Percentiles rank a stretch among this genome's conserved stretches.
Evolutionary conservation across 2,888 invertebrate genomes (phyloP).

Genomic region (Pterostichus niger): DNA sequence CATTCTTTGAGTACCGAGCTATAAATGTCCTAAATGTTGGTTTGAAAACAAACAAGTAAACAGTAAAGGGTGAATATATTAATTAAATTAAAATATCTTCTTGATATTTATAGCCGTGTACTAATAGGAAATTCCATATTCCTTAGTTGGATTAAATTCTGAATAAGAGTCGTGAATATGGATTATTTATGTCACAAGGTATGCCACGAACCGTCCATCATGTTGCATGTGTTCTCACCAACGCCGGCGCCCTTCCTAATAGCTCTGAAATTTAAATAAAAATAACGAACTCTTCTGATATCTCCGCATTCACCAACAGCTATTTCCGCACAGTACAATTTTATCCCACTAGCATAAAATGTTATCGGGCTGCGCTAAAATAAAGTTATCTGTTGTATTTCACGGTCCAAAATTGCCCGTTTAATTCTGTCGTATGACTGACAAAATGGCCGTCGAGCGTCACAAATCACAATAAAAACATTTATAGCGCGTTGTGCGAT

Average conservation of each 20-base stretch:
- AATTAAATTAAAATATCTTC: conserved; percentile 40
- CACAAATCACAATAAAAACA: conserved; percentile 56
- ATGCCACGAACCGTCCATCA: conserved; percentile 49
- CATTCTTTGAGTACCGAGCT: too few species aligned
- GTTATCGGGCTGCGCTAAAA: conserved; percentile 42
- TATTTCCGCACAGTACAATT: conserved; percentile 30
- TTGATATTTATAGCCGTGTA: conserved; percentile 10
- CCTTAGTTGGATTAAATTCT: conserved; percentile 43
- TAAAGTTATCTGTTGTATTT: conserved; percentile 62
- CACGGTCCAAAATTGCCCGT: conserved; percentile 52
- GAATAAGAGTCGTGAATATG: conserved; percentile 46
- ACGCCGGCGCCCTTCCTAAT: conserved; percentile 35
- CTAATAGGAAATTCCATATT: conserved; percentile 19
- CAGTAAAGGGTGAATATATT: conserved; percentile 22
- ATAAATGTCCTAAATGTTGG: too few species aligned
- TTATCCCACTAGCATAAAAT: conserved; percentile 49
- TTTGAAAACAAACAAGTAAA: neutral
- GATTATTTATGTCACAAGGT: conserved; percentile 50
- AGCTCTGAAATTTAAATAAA: conserved; percentile 57
- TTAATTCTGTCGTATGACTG: conserved; percentile 51
- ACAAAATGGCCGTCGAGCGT: conserved; percentile 42
- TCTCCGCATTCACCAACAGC: conserved; percentile 24
- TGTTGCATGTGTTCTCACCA: conserved; percentile 26
- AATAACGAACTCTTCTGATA: conserved; percentile 54
- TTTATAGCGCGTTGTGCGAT: conserved; percentile 32